Conservation (phyloP, 2,888 invertebrate genomes). For the Nomada fucata region DNA sequence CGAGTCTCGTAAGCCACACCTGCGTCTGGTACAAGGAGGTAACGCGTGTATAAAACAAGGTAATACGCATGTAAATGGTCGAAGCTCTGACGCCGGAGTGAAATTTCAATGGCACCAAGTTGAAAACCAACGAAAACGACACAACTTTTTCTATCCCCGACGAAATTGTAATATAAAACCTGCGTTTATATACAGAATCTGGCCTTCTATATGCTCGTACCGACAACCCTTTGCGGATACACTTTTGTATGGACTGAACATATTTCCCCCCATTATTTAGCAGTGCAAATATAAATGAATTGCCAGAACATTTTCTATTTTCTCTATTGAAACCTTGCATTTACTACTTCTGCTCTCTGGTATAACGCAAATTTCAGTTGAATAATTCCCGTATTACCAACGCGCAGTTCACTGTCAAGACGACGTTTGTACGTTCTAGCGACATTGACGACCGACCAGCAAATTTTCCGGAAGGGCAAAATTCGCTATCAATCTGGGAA, state of each 20-base stretch:
- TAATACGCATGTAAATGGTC: constrained; percentile 72
- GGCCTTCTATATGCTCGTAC: too few species aligned
- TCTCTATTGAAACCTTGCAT: too few species aligned
- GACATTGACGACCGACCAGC: neutral
- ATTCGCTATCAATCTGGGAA: constrained; percentile 38
- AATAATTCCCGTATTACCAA: too few species aligned
- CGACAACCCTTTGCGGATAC: too few species aligned
- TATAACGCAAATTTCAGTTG: too few species aligned
- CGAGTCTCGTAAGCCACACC: constrained; percentile 68
- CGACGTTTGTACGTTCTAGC: neutral
- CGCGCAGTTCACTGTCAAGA: neutral
- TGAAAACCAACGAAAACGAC: constrained; percentile 42
- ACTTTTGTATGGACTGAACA: too few species aligned
- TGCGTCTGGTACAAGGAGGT: constrained; percentile 65
- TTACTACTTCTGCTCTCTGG: too few species aligned
- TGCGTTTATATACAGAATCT: too few species aligned
- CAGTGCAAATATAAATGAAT: too few species aligned
- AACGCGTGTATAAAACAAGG: constrained; percentile 73
- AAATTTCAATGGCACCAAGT: constrained; percentile 55
- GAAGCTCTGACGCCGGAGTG: constrained; percentile 37
- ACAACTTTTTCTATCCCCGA: constrained; percentile 18
- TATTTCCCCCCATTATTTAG: too few species aligned
- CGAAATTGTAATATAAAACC: neutral
- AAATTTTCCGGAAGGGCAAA: constrained; percentile 41
- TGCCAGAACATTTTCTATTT: too few species aligned